Conservation (phyloP, 2,113 vertebrate genomes). For the human region GRCh38 chr4:62721501-62722000, state of each 20-base stretch:
- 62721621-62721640: not conserved
- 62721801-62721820: not conserved
- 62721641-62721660: not conserved
- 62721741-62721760: not conserved
- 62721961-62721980: too few relatives aligned
- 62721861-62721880: not conserved
- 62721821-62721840: not conserved
- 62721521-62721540: not conserved
- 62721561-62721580: not conserved
- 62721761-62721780: not conserved
- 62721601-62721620: not conserved
- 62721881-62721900: not conserved
- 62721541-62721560: not conserved
- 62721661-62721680: not conserved
- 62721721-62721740: not conserved
- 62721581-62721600: not conserved
- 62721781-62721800: not conserved
- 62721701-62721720: not conserved
- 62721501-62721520: not conserved
- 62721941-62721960: too few relatives aligned
- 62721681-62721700: not conserved
- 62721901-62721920: constrained; percentile 35
- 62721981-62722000: too few relatives aligned
- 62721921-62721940: too few relatives aligned
- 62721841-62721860: not conserved